Percentiles rank a stretch among this genome's conserved stretches.
Evolutionary conservation across 2,888 invertebrate species (phyloP).

Genomic region (Rhodophaea formosa): DNA sequence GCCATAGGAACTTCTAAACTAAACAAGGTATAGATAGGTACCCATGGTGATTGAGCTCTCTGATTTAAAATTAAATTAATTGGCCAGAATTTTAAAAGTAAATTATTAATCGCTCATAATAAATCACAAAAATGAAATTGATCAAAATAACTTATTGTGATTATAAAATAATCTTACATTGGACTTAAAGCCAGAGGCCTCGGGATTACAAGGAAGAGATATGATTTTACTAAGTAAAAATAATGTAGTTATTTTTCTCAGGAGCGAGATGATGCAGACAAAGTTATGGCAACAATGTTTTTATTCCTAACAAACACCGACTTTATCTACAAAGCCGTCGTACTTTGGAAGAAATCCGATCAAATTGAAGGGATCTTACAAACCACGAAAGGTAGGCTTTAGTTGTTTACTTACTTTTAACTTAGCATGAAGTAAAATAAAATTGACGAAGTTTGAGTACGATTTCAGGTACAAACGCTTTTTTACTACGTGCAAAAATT

Average conservation of each 20-base stretch:
- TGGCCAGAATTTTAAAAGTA: no score
- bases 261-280: conserved; percentile 40
- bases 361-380: conserved; percentile 46
- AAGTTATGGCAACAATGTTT: conserved; percentile 56
- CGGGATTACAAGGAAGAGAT: no score
- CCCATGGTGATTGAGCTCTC: no score
- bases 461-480: no score
- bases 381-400: conserved; percentile 43
- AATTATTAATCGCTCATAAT: no score
- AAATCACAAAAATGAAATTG: no score
- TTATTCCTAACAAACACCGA: conserved; percentile 53
- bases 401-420: background rate
- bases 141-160: no score
- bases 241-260: background rate
- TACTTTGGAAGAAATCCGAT: conserved; percentile 42
- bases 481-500: no score
- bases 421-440: background rate
- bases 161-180: background rate
- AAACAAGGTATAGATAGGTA: no score
- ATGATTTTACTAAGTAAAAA: background rate
- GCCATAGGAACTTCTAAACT: no score
- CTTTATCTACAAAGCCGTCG: conserved; percentile 50
- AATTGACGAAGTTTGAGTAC: no score
- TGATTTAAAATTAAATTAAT: no score
- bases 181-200: background rate